Conservation (phyloP, 2,797 vertebrate species). For the Myotis myotis region DNA sequence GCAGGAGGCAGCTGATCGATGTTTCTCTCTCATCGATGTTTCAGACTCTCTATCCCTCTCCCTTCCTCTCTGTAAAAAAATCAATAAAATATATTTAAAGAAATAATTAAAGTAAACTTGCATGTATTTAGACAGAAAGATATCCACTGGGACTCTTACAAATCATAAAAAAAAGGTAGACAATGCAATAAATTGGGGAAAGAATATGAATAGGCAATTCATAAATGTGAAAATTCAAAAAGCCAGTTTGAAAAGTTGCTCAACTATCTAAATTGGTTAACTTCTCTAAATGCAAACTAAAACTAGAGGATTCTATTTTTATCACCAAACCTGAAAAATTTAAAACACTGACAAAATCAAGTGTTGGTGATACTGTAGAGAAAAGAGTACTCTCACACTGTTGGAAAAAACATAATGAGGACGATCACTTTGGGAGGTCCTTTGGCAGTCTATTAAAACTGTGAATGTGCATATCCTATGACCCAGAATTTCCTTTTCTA, state of each 20-base stretch:
- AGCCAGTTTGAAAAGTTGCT: conserved; percentile 20
- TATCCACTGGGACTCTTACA: not conserved
- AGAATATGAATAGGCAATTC: not conserved
- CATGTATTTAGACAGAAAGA: not conserved
- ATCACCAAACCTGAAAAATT: not conserved
- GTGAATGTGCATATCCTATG: not conserved
- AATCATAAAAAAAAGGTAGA: conserved; percentile 29
- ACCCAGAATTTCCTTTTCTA: not conserved
- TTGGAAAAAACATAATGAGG: not conserved
- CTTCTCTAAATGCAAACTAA: conserved; percentile 44
- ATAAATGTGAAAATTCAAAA: not conserved
- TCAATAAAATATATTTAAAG: not conserved
- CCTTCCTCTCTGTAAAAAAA: no score
- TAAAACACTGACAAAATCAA: conserved; percentile 33
- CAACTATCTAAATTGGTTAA: not conserved
- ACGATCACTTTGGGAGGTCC: not conserved
- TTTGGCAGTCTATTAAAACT: conserved; percentile 25
- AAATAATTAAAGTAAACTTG: not conserved
- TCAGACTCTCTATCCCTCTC: no score
- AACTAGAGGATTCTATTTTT: conserved; percentile 25
- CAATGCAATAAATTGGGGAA: not conserved
- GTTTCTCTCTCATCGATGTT: no score
- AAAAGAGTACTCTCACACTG: not conserved
- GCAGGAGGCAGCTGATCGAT: no score
- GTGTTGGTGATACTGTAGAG: not conserved